Percentiles rank a stretch among this genome's conserved stretches.
Evolutionary conservation across 30 jellyfish, hydroid and myxozoan genomes (phyloP).

Genomic region (Pseudorhiza aurosa): DNA sequence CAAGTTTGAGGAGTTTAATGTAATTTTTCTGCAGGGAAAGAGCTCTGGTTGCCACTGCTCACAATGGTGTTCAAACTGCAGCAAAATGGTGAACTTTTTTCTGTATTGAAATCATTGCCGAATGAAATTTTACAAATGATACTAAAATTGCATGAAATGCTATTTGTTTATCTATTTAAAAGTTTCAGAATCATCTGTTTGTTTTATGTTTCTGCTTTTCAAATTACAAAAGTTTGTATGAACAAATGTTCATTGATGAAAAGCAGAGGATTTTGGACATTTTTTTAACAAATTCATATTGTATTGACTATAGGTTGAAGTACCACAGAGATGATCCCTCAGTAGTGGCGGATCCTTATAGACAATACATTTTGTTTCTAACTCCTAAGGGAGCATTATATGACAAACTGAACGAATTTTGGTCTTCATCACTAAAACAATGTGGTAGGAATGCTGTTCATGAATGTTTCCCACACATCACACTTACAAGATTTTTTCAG

Average conservation of each 20-base stretch:
- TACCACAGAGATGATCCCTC: constrained; percentile 77
- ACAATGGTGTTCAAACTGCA: constrained; percentile 64
- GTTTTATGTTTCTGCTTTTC: too few relatives aligned
- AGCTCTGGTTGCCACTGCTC: constrained; percentile 77
- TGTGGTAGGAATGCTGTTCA: constrained; percentile 96
- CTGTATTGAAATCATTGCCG: constrained; percentile 27
- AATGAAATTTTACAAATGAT: constrained; percentile 74
- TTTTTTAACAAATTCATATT: neutral
- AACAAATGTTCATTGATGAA: too few relatives aligned
- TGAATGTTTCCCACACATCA: constrained; percentile 91
- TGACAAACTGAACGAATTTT: constrained; percentile 62
- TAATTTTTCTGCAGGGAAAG: constrained; percentile 61
- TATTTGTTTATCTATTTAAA: too few relatives aligned
- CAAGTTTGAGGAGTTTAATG: too few relatives aligned
- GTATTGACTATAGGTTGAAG: constrained; percentile 67
- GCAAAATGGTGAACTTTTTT: constrained; percentile 46
- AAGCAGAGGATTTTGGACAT: too few relatives aligned
- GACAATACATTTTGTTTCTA: constrained; percentile 84
- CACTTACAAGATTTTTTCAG: constrained; percentile 92
- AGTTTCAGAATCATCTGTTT: too few relatives aligned
- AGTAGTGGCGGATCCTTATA: constrained; percentile 40
- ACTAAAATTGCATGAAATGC: too few relatives aligned
- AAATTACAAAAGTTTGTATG: too few relatives aligned
- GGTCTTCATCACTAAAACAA: constrained; percentile 64
- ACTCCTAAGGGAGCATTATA: constrained; percentile 85